Conservation (phyloP, 1,140 invertebrate genomes). For the Procambarus virginalis region DNA sequence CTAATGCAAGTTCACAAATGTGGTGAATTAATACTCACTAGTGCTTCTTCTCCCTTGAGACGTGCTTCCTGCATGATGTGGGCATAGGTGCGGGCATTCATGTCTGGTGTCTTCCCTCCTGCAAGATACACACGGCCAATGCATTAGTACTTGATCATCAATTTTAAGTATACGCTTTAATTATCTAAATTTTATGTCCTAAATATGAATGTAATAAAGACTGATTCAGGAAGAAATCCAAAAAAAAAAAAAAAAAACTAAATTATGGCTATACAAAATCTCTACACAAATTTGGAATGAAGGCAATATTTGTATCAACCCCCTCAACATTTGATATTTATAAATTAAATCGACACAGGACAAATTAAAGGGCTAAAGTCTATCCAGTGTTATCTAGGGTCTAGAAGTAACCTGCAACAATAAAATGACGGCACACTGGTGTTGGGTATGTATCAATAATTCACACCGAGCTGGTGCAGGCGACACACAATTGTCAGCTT, state of each 20-base stretch:
- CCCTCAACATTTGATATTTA: too few species aligned
- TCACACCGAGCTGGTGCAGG: too few species aligned
- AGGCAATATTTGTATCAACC: background rate
- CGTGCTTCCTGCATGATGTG: conserved; percentile 97
- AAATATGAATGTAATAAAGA: background rate
- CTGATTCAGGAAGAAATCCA: background rate
- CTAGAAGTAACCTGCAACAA: too few species aligned
- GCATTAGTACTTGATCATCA: background rate
- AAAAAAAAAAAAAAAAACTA: background rate
- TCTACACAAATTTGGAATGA: background rate
- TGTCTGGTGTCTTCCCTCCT: conserved; percentile 99
- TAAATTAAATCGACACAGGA: too few species aligned
- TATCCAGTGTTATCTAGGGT: too few species aligned
- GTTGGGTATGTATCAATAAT: too few species aligned
- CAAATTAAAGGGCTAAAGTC: too few species aligned
- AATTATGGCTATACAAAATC: background rate
- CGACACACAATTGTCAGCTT: too few species aligned
- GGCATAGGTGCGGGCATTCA: conserved; percentile 93
- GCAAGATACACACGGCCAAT: conserved; percentile 76
- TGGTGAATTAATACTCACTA: conserved; percentile 77
- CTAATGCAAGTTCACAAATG: too few species aligned
- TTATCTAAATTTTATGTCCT: background rate
- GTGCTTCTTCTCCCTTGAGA: conserved; percentile 89
- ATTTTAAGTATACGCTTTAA: background rate
- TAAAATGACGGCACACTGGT: too few species aligned